phyloP scores from a whole-genome alignment of 1,140 invertebrate species.

The Leptopilina boulardi region DNA sequence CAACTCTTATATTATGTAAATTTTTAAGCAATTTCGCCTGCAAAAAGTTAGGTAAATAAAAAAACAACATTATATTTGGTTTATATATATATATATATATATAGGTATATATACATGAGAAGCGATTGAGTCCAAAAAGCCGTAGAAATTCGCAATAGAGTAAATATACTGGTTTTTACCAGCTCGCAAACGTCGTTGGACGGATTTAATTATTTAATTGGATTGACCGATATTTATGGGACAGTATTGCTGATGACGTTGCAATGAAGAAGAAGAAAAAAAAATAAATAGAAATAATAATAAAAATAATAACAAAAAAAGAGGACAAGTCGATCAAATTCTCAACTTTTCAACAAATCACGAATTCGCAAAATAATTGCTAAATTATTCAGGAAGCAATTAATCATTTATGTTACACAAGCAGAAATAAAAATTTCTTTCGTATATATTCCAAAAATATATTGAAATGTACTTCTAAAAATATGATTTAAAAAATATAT shows the following conservation, averaged over 20 bases:
- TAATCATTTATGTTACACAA: neutral
- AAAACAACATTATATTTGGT: no score
- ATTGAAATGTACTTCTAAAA: no score
- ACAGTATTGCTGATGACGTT: constrained; percentile 3
- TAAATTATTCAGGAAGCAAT: neutral
- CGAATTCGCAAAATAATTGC: neutral
- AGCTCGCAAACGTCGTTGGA: constrained; percentile 34
- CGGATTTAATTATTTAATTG: constrained; percentile 64
- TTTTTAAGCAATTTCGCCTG: neutral
- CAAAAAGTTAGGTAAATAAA: neutral
- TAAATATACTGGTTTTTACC: constrained; percentile 33
- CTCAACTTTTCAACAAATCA: neutral
- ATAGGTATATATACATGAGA: neutral
- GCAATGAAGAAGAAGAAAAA: neutral
- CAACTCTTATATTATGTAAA: neutral
- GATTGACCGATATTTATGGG: constrained; percentile 65
- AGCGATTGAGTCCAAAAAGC: constrained; percentile 42
- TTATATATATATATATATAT: no score
- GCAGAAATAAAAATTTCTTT: neutral
- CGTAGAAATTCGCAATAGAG: constrained; percentile 45
- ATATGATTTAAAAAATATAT: no score
- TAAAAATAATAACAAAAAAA: no score
- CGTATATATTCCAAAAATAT: no score
- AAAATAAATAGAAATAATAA: no score
- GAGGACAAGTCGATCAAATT: constrained; percentile 23